Conservation (phyloP, 1,140 invertebrate species). For the Gonioctena quinquepunctata region DNA sequence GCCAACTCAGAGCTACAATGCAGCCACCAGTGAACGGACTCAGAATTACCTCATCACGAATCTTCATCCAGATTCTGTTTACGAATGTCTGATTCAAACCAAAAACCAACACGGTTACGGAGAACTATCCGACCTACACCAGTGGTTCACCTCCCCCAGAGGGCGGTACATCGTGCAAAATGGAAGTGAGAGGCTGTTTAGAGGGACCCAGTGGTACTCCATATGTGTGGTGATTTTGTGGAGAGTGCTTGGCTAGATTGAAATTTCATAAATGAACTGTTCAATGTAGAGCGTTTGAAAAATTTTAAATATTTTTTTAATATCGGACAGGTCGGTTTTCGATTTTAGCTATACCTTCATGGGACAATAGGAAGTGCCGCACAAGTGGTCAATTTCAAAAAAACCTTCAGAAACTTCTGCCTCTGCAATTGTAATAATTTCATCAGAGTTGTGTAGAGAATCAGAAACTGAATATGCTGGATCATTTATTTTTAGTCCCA, state of each 20-base stretch:
- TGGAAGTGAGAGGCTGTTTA: not conserved
- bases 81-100: constrained; percentile 68
- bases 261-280: too few relatives aligned
- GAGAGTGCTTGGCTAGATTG: not conserved
- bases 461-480: too few relatives aligned
- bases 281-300: not conserved
- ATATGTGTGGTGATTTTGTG: not conserved
- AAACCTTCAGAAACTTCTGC: too few relatives aligned
- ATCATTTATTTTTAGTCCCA: too few relatives aligned
- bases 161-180: constrained; percentile 34
- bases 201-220: not conserved
- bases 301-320: not conserved
- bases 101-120: constrained; percentile 71
- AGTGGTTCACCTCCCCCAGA: constrained; percentile 50
- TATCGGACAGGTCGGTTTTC: not conserved
- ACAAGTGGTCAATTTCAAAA: not conserved
- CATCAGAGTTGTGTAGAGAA: too few relatives aligned
- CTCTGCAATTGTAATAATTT: too few relatives aligned
- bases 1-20: constrained; percentile 49
- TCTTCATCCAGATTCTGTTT: constrained; percentile 63
- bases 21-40: constrained; percentile 43
- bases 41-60: constrained; percentile 55
- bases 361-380: not conserved
- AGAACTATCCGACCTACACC: constrained; percentile 58
- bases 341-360: not conserved